Percentiles rank a stretch among this genome's conserved stretches.
Conservation (phyloP, 2,797 vertebrate species). For the Meda fulgida region DNA sequence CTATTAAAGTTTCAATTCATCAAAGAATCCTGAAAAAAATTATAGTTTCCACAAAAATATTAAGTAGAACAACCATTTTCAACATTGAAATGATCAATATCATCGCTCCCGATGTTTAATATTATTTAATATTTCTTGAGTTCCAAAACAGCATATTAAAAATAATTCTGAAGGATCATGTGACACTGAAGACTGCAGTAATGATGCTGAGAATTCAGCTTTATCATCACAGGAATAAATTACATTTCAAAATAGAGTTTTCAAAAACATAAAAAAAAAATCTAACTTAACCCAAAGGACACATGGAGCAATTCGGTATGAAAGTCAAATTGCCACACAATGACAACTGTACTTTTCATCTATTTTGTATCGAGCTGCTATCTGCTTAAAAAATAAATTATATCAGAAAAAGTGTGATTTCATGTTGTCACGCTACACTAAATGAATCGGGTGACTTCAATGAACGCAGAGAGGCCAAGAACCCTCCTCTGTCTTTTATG, state of each 20-base stretch:
- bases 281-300: background rate
- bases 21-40: background rate
- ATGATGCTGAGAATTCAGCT: background rate
- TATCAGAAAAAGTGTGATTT: background rate
- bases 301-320: background rate
- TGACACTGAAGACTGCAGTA: background rate
- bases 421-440: background rate
- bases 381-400: conserved; percentile 15
- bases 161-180: background rate
- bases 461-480: too few relatives aligned
- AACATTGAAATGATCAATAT: background rate
- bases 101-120: background rate
- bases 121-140: background rate
- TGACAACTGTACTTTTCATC: conserved; percentile 5
- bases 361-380: background rate
- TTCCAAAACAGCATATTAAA: background rate
- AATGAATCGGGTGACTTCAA: background rate
- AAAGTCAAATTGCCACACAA: background rate
- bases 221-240: background rate
- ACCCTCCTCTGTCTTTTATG: background rate
- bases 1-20: background rate
- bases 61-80: background rate
- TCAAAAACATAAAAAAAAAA: background rate
- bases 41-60: background rate
- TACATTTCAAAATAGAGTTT: background rate